Base-by-base conservation (phyloP, 2,113 vertebrate genomes). In the Tretioscincus oriximinensis region DNA sequence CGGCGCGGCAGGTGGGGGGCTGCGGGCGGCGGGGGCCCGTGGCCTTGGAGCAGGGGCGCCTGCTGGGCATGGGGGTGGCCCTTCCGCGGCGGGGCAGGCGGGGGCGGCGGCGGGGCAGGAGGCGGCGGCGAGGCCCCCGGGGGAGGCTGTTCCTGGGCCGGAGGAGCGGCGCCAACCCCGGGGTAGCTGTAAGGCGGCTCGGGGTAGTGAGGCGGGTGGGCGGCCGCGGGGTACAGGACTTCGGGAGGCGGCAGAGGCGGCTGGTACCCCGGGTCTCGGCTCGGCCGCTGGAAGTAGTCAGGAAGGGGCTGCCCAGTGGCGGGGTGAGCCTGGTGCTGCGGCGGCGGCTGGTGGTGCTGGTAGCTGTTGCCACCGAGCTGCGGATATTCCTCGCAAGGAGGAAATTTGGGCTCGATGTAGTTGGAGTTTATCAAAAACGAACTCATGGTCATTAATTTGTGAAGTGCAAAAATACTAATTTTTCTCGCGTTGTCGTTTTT, bases 371-470 rank as follows among this genome's bases (percentile, higher is more conserved):
- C 96, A 94, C 96, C 94, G 94, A 95, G 97, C 94, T 97, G 97
- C 92, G 96, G 96, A 87, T 97, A 99, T 94, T 99, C 98, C 93
- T 98, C 98, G 96, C 98, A 99, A 93, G 97, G 97, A 92, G 97
- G 97, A 94, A 99, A 98, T 94, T 98, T 98, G 90, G 98, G 98
- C 92, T 98, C 98, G 95, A 98, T 97, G 95, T 99, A 99, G 97
- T 98, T 99, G 95, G 97, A 98, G 97, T 99, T 99, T 97, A 99
- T 99, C 97, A 99, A 98, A 97, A 98, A 99, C 96, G 98, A 99
- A 97, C 98, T 99, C 98, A 99, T 99, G 98, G 96, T 97, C 97
- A 98, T 99, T 99, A 99, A 99, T 99, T 98, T 99, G 97, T 96
- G 96, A 97, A 98, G 97, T 97, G 97, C 96, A 97, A 97, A 97